Percentiles rank a stretch among this genome's conserved stretches.
phyloP scores from a whole-genome alignment of 2,113 vertebrate genomes.

The Drymodes brunneopygia region DNA sequence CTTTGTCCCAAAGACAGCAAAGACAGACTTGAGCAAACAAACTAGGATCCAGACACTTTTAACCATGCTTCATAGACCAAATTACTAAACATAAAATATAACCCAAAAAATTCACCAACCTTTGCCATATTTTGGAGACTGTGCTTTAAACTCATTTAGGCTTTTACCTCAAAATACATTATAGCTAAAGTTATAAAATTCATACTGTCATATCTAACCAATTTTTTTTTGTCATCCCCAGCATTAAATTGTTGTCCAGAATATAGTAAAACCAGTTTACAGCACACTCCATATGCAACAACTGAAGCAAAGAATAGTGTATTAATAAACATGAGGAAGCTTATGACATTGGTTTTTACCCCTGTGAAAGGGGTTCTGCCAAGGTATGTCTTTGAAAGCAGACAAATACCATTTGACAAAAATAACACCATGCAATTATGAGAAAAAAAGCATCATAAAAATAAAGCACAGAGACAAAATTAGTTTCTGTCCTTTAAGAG shows the following conservation, averaged over 20 bases:
- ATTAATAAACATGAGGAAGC: constrained; percentile 12
- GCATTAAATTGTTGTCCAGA: background rate
- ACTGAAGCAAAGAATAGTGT: background rate
- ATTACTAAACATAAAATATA: background rate
- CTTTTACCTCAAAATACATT: background rate
- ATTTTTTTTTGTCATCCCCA: background rate
- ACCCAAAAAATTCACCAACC: rapidly evolving
- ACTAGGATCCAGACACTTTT: background rate
- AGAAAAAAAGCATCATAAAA: background rate
- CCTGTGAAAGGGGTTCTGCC: background rate
- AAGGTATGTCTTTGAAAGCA: constrained; percentile 15
- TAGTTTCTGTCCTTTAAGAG: background rate
- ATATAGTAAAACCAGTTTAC: background rate
- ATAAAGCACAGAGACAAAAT: background rate
- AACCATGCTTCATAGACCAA: background rate
- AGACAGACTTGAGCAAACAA: background rate
- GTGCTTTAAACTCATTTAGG: background rate
- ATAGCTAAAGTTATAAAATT: background rate
- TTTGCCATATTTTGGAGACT: background rate
- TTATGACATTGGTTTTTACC: background rate
- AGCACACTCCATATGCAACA: background rate
- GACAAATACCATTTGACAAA: background rate
- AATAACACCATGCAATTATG: constrained; percentile 7
- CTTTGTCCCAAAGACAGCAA: background rate
- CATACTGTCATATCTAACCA: background rate